Percentiles rank a stretch among this genome's conserved stretches.
These are phyloP conservation scores for Gallinago jamesoni DNA, from an alignment of 2,113 vertebrate species.

Conservation along the genomic window DNA sequence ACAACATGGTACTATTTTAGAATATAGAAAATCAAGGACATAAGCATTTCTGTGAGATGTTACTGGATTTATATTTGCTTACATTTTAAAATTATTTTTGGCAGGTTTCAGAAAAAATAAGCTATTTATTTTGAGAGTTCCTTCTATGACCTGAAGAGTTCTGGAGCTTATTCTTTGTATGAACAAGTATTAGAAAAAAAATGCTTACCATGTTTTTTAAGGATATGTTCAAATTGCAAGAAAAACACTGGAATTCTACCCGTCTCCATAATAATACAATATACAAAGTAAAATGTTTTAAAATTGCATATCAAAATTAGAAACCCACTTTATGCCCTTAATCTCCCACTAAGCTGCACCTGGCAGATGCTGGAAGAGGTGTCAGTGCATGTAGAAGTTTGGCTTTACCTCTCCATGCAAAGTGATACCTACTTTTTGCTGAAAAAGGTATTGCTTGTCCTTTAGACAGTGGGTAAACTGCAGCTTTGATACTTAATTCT, in stretches of 20 bases:
- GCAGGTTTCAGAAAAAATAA: not conserved
- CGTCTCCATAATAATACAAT: not conserved
- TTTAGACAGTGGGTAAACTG: not conserved
- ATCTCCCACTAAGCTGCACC: not conserved
- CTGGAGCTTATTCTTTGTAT: not conserved
- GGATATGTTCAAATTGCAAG: not conserved
- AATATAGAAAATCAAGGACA: not conserved
- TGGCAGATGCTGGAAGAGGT: not conserved
- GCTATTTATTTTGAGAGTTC: not conserved
- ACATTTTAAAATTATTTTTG: not conserved
- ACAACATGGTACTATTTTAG: not conserved
- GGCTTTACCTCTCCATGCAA: not conserved
- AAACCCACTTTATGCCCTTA: not conserved
- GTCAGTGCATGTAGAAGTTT: not conserved
- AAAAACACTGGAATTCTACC: not conserved
- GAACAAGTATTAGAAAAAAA: not conserved
- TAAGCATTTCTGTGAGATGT: not conserved
- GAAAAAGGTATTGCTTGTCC: not conserved
- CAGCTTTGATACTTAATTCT: conserved; percentile 10
- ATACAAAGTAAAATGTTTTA: not conserved
- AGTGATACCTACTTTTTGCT: not conserved
- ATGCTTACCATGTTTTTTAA: not conserved
- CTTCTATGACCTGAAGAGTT: not conserved
- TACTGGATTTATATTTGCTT: not conserved
- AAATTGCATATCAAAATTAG: not conserved